Percentiles rank a stretch among this genome's conserved stretches.
phyloP scores from a whole-genome alignment of 1,140 invertebrate species.

The Pseudomyrmex flavicornis region DNA sequence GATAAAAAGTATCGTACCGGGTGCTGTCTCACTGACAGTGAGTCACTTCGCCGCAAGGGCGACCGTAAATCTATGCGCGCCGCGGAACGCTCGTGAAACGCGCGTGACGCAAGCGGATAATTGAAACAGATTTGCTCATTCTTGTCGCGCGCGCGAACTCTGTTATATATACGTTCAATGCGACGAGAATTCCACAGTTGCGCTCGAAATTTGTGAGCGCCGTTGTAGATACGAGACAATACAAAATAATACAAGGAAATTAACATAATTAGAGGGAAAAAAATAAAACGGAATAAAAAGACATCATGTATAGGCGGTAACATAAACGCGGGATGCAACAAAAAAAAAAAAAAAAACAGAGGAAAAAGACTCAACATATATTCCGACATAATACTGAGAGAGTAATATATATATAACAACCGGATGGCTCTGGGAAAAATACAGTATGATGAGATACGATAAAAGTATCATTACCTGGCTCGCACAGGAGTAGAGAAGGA shows the following conservation, averaged over 20 bases:
- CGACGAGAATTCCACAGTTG: too few species aligned
- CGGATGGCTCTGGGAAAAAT: slow-evolving; percentile 2
- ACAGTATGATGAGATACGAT: slow-evolving; percentile 48
- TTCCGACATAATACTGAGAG: slow-evolving; percentile 1
- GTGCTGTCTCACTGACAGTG: slow-evolving; percentile 22
- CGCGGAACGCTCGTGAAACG: slow-evolving; percentile 21
- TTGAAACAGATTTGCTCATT: slow-evolving; percentile 28
- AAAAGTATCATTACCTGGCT: slow-evolving; percentile 85
- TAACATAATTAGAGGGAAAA: background rate
- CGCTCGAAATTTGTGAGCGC: too few species aligned
- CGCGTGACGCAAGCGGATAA: slow-evolving; percentile 3
- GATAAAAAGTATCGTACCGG: slow-evolving; percentile 52
- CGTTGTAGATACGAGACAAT: too few species aligned
- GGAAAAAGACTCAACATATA: background rate
- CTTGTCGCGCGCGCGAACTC: background rate
- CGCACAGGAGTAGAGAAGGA: slow-evolving; percentile 94
- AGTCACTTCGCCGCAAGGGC: slow-evolving; percentile 38
- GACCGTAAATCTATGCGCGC: slow-evolving; percentile 39
- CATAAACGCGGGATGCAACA: background rate
- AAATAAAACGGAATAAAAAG: background rate
- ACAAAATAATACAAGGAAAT: too few species aligned
- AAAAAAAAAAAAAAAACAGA: too few species aligned
- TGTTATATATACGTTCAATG: too few species aligned
- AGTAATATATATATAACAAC: slow-evolving; percentile 15
- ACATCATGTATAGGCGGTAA: background rate